A percentile compares a stretch with the other conserved stretches of the same genome.
Conservation (phyloP, 2,888 invertebrate genomes). For the Drosophila meridiana region DNA sequence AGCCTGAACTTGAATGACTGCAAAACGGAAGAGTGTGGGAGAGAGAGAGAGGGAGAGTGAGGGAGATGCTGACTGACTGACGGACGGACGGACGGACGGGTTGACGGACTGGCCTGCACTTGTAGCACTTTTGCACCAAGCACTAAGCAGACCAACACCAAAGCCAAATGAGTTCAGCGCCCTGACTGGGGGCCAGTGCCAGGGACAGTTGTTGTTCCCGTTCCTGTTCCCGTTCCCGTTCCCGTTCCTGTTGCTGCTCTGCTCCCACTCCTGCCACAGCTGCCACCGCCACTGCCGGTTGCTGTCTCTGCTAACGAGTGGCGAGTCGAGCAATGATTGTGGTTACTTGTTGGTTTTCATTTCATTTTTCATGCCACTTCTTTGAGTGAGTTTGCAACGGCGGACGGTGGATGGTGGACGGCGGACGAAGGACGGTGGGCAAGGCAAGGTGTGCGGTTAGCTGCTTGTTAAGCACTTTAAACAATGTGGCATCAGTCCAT, state of each 20-base stretch:
- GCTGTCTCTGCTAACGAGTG: constrained; percentile 68
- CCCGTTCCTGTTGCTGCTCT: background rate
- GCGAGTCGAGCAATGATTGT: constrained; percentile 77
- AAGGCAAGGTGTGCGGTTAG: constrained; percentile 46
- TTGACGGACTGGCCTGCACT: constrained; percentile 51
- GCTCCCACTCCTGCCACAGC: background rate
- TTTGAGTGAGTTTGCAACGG: constrained; percentile 36
- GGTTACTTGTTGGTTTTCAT: constrained; percentile 78
- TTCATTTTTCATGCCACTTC: constrained; percentile 78
- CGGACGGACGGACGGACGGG: constrained; percentile 27
- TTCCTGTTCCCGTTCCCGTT: no score
- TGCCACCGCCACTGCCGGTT: constrained; percentile 15
- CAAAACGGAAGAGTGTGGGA: constrained; percentile 41
- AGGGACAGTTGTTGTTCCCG: background rate
- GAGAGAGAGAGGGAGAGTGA: background rate
- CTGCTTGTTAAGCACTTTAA: constrained; percentile 80
- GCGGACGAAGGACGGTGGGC: background rate
- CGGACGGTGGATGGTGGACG: background rate
- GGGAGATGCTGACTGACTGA: constrained; percentile 19
- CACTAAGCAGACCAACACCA: constrained; percentile 64
- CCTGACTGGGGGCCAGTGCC: constrained; percentile 16
- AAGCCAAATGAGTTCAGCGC: constrained; percentile 76
- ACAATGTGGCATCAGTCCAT: constrained; percentile 63
- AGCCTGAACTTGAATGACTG: constrained; percentile 33
- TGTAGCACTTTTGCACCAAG: constrained; percentile 62